Evolutionary conservation across 2,888 invertebrate genomes (phyloP).

Genomic region (Eledona agricola): DNA sequence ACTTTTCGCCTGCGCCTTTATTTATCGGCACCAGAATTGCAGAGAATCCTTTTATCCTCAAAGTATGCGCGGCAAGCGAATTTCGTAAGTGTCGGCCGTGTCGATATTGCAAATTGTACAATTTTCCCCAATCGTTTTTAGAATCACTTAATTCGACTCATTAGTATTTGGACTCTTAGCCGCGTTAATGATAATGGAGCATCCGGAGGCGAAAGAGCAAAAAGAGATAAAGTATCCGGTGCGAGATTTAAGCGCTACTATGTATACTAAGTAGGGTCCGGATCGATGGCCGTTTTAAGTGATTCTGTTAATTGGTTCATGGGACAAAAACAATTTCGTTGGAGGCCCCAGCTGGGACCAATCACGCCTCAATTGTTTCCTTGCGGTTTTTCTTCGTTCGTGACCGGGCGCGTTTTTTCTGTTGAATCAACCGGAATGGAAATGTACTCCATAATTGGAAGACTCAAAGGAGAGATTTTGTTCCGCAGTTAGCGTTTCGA

Average conservation of each 20-base stretch:
- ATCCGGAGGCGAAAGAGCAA: slow-evolving; percentile 24
- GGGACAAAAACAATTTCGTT: slow-evolving; percentile 23
- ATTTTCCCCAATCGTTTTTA: no score
- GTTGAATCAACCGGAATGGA: no score
- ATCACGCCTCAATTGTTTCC: slow-evolving; percentile 16
- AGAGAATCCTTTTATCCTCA: no score
- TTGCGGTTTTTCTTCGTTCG: slow-evolving; percentile 4
- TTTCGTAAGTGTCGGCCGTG: no score
- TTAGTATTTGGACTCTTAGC: slow-evolving; percentile 31
- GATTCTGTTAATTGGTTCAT: slow-evolving; percentile 32
- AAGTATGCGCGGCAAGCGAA: no score
- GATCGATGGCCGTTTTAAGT: slow-evolving; percentile 27
- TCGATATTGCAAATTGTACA: no score
- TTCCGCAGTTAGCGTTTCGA: no score
- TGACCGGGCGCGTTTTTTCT: no score
- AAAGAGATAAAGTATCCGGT: slow-evolving; percentile 27
- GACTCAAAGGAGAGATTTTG: no score
- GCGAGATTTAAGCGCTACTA: slow-evolving; percentile 26
- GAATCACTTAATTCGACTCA: slow-evolving; percentile 35
- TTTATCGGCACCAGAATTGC: no score
- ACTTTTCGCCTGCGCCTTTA: no score
- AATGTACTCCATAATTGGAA: no score
- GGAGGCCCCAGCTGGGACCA: slow-evolving; percentile 22
- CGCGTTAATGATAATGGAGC: slow-evolving; percentile 32
- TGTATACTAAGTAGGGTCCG: slow-evolving; percentile 34